A percentile compares a stretch with the other conserved stretches of the same genome.
phyloP scores from a whole-genome alignment of 2,113 vertebrate genomes.

The Pachypanchax playfairii region DNA sequence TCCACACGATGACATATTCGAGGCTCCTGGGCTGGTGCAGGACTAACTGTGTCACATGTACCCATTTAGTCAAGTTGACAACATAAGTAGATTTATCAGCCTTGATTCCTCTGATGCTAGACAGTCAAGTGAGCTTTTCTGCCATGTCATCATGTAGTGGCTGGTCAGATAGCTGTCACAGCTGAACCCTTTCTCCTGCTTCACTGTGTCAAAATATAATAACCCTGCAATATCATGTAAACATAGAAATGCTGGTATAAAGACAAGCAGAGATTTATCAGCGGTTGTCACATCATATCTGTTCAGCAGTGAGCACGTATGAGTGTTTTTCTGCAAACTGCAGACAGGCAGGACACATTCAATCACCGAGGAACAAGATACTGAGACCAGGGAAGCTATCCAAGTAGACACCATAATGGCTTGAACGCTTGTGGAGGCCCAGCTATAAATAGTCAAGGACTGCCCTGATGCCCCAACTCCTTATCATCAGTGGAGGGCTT shows the following conservation, averaged over 20 bases:
- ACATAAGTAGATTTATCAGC: slow-evolving; percentile 58
- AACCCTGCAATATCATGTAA: not conserved
- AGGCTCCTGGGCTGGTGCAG: slow-evolving; percentile 38
- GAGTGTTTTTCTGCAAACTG: slow-evolving; percentile 19
- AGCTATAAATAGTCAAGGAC: slow-evolving; percentile 79
- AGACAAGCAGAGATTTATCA: not conserved
- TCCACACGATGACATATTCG: slow-evolving; percentile 45
- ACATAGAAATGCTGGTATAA: not conserved
- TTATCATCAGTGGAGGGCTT: slow-evolving; percentile 64
- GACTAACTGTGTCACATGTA: slow-evolving; percentile 58
- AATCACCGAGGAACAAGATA: slow-evolving; percentile 35
- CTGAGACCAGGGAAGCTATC: slow-evolving; percentile 48
- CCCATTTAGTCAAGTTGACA: slow-evolving; percentile 55
- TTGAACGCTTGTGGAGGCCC: slow-evolving; percentile 59
- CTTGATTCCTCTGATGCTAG: slow-evolving; percentile 44
- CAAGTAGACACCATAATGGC: slow-evolving; percentile 67
- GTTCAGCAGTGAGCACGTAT: slow-evolving; percentile 1
- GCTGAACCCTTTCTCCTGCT: not conserved
- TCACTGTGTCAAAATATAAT: not conserved
- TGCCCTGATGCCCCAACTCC: slow-evolving; percentile 69
- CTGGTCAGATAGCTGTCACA: not conserved
- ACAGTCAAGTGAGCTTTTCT: slow-evolving; percentile 38
- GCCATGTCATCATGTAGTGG: slow-evolving; percentile 20
- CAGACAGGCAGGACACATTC: slow-evolving; percentile 29
- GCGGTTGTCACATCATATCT: slow-evolving; percentile 18